Evolutionary conservation across 2,888 invertebrate genomes (phyloP), one percentile per base, ranked within the genome.

Genomic region (Latrodectus elegans): DNA sequence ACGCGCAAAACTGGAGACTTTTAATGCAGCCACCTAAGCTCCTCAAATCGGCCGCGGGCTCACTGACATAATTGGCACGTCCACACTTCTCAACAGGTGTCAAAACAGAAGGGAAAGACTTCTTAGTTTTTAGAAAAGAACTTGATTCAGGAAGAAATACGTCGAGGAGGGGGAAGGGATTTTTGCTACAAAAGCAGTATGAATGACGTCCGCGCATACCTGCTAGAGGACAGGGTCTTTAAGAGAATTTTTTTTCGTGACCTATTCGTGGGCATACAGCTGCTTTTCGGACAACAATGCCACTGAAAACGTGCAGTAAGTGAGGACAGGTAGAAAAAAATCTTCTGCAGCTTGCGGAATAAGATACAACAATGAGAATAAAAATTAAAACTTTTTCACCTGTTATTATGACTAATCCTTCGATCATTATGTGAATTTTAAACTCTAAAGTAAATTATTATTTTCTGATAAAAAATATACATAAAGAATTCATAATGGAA

Each of bases 61-160:
- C n/a, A 60, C 60, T 60, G 60, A 60, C 60, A 60, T 60, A 60
- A 60, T 60, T 60, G 60, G 60, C 60, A 60, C 60, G n/a, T n/a
- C 60, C n/a, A 60, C 12, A 15, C 60, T 10, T 60, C 60, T 60
- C 60, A 60, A n/a, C 60, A 60, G 60, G 60, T 60, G 60, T 60
- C 60, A 60, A 60, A 60, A 60, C 60, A 60, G 11, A 60, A 60
- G 55, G 55, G 55, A 55, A 14, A 55, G 55, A 55, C 14, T 55
- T 12, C 12, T 55, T 0, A 10, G 55, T 55, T 55, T 55, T 55
- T 55, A 55, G 55, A 15, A 14, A 12, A 55, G 15, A 15, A 55
- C 55, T 55, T 55, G 55, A 55, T 55, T 12, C 55, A 10, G 14
- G 12, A 55, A 4, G 12, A 55, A 15, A 9, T 8, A 11, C 60